Percentiles rank a stretch among this genome's conserved stretches.
phyloP scores from a whole-genome alignment of 2,888 invertebrate species.

The Zaprionus lineosus region DNA sequence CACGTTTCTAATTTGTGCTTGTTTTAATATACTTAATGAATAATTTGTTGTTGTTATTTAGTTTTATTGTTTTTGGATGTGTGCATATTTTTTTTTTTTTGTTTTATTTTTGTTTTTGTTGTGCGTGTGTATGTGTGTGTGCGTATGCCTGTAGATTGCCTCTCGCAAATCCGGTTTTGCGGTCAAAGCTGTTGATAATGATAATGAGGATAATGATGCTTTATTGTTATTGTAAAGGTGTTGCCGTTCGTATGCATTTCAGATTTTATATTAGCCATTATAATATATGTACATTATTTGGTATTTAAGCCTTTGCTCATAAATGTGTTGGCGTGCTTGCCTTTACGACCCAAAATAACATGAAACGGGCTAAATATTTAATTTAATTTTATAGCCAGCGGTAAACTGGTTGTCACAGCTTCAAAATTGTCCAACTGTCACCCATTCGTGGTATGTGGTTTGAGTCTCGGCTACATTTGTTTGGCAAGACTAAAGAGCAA shows the following conservation, averaged over 20 bases:
- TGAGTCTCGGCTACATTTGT: neutral
- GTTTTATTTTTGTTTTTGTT: neutral
- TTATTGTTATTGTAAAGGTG: constrained; percentile 75
- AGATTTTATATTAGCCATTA: constrained; percentile 58
- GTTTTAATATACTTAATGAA: constrained; percentile 77
- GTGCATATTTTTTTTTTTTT: neutral
- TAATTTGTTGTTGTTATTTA: constrained; percentile 38
- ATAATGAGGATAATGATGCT: constrained; percentile 75
- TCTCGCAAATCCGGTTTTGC: constrained; percentile 62
- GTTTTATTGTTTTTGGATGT: neutral
- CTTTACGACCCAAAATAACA: constrained; percentile 31
- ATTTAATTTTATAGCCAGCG: constrained; percentile 20
- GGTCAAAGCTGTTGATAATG: constrained; percentile 73
- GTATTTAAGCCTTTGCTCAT: constrained; percentile 57
- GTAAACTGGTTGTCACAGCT: constrained; percentile 28
- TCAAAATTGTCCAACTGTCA: neutral
- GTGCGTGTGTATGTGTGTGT: constrained; percentile 29
- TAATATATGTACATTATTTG: constrained; percentile 65
- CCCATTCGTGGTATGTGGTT: neutral
- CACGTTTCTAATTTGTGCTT: constrained; percentile 75
- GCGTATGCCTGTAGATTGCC: too few species aligned
- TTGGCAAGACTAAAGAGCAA: too few species aligned
- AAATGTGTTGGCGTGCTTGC: constrained; percentile 46
- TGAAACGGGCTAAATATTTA: constrained; percentile 27
- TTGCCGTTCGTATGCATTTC: constrained; percentile 57